Conservation (phyloP, 2,888 invertebrate genomes). For the Trissoscelio sp. region DNA sequence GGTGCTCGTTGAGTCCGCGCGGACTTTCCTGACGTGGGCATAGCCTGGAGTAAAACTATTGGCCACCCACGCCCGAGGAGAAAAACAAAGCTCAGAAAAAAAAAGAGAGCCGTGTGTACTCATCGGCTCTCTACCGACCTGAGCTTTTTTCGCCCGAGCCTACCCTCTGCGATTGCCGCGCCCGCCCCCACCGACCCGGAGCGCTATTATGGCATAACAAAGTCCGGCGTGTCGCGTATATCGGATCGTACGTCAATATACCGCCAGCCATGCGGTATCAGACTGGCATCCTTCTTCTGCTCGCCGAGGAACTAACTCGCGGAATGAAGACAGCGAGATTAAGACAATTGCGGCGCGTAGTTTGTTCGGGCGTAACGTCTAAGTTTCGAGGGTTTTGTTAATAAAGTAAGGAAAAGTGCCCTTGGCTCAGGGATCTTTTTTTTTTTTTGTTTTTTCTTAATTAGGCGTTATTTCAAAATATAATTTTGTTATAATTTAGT, state of each 20-base stretch:
- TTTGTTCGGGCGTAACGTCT: slow-evolving; percentile 23
- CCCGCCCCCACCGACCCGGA: slow-evolving; percentile 58
- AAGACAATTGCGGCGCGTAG: slow-evolving; percentile 43
- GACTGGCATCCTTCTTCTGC: slow-evolving; percentile 44
- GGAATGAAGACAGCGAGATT: slow-evolving; percentile 38
- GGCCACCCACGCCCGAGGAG: slow-evolving; percentile 81
- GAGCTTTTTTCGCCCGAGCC: slow-evolving; percentile 77
- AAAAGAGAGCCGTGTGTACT: slow-evolving; percentile 75
- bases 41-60: slow-evolving; percentile 81
- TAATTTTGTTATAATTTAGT: too few species aligned
- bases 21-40: slow-evolving; percentile 76
- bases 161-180: slow-evolving; percentile 39
- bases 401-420: too few species aligned
- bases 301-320: slow-evolving; percentile 1
- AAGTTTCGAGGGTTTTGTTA: slow-evolving; percentile 41
- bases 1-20: slow-evolving; percentile 75
- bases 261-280: slow-evolving; percentile 68
- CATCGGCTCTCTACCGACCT: slow-evolving; percentile 77
- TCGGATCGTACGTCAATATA: slow-evolving; percentile 79
- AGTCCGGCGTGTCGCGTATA: slow-evolving; percentile 79
- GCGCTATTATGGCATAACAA: slow-evolving; percentile 80
- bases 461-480: too few species aligned
- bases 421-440: too few species aligned
- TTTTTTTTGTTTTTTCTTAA: too few species aligned
- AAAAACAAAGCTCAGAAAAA: slow-evolving; percentile 71